These are phyloP conservation scores for Erynnis tages DNA, from an alignment of 2,888 invertebrate genomes.

Conservation along the genomic window DNA sequence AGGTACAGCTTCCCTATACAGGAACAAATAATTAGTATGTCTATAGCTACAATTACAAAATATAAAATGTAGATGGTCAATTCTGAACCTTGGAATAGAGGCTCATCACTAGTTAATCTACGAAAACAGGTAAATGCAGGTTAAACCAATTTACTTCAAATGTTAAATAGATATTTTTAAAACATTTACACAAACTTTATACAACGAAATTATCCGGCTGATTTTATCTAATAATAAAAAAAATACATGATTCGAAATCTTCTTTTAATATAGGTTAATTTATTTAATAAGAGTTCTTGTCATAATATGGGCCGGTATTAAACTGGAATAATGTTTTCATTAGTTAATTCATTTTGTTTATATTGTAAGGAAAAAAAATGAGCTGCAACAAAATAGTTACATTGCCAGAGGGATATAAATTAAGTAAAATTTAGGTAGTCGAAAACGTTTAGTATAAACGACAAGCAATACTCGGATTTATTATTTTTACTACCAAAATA, in stretches of 20 bases:
- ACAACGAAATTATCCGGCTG: constrained; percentile 23
- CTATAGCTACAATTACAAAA: constrained; percentile 14
- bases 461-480: constrained; percentile 80
- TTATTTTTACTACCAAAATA: constrained; percentile 74
- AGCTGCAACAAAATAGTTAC: constrained; percentile 44
- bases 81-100: constrained; percentile 5
- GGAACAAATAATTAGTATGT: constrained; percentile 18
- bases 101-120: constrained; percentile 14
- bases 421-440: constrained; percentile 71
- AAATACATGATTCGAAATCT: constrained; percentile 2
- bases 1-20: constrained; percentile 19
- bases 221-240: constrained; percentile 3
- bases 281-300: constrained; percentile 57
- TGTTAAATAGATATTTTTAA: constrained; percentile 20
- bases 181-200: constrained; percentile 20
- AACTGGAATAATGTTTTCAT: constrained; percentile 35
- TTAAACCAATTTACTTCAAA: constrained; percentile 21
- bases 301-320: constrained; percentile 44
- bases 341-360: constrained; percentile 28
- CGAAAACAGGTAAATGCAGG: constrained; percentile 12
- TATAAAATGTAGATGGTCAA: constrained; percentile 13
- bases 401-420: constrained; percentile 75
- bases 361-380: constrained; percentile 31
- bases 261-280: constrained; percentile 46
- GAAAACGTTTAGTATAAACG: constrained; percentile 78